phyloP scores from a whole-genome alignment of 2,113 vertebrate genomes.

The Agelaius tricolor region DNA sequence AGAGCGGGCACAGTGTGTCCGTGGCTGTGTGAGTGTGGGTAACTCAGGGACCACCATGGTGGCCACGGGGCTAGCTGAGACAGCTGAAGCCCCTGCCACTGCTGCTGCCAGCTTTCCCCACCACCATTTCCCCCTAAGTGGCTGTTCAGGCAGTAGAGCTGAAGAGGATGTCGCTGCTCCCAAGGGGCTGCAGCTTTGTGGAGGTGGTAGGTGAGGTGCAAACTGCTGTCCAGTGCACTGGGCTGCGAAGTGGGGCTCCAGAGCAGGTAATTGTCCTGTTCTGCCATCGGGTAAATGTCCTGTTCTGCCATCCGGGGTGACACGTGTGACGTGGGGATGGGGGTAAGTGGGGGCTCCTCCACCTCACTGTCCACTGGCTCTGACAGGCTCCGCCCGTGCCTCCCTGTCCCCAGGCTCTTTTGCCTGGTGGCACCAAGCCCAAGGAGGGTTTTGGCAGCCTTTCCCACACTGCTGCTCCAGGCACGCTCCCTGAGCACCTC shows the following conservation, averaged over 20 bases:
- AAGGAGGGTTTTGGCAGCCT: neutral
- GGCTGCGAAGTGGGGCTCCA: accelerated
- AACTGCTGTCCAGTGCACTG: neutral
- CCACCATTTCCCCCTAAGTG: neutral
- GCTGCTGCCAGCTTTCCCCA: accelerated
- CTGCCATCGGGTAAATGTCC: accelerated
- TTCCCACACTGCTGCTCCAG: accelerated
- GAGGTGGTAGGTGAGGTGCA: accelerated
- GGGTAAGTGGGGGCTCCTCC: neutral
- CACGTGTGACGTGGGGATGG: accelerated
- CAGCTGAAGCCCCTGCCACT: neutral
- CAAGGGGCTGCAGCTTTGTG: accelerated
- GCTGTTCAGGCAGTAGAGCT: too few relatives aligned
- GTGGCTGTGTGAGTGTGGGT: neutral
- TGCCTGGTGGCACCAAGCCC: neutral
- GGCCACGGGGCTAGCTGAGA: neutral
- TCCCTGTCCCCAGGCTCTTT: neutral
- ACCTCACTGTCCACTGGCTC: accelerated
- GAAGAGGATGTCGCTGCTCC: neutral
- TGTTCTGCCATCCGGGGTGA: accelerated
- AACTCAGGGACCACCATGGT: accelerated
- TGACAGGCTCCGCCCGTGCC: neutral
- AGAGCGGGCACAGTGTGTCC: accelerated
- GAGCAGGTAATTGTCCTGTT: neutral
- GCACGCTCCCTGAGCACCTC: neutral